Conservation (phyloP, 2,797 vertebrate genomes). For the Miichthys miiuy region DNA sequence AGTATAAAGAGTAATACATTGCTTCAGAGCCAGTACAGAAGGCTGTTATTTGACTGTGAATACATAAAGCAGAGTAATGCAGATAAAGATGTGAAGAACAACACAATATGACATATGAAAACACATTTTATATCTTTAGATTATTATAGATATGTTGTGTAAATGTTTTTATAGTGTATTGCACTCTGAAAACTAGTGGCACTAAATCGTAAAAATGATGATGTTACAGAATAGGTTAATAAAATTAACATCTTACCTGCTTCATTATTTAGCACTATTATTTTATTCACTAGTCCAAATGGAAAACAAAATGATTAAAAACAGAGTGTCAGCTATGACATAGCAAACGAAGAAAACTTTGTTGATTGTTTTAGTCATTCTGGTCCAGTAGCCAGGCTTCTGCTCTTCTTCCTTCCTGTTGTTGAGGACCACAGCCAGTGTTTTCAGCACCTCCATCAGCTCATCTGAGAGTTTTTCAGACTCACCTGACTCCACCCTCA, state of each 20-base stretch:
- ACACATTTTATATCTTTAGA: too few species aligned
- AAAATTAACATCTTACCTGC: too few species aligned
- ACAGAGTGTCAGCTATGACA: constrained; percentile 4
- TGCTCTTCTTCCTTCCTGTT: neutral
- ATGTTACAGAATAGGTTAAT: too few species aligned
- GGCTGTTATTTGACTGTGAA: too few species aligned
- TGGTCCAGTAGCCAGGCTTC: constrained; percentile 60
- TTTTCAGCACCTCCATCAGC: constrained; percentile 28
- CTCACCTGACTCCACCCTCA: neutral
- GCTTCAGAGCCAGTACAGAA: neutral
- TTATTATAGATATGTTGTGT: too few species aligned
- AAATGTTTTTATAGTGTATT: too few species aligned
- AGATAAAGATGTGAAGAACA: too few species aligned
- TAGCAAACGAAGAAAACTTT: constrained; percentile 63
- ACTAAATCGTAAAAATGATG: too few species aligned
- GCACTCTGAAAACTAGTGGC: too few species aligned
- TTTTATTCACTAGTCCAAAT: neutral
- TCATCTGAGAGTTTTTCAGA: constrained; percentile 25
- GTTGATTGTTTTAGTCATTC: constrained; percentile 51
- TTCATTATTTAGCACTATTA: neutral
- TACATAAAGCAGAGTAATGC: too few species aligned
- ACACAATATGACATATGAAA: too few species aligned
- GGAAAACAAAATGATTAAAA: constrained; percentile 37
- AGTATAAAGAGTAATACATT: neutral
- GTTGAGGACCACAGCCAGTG: constrained; percentile 8